Conservation (phyloP, 2,797 vertebrate species). For the Micromesistius poutassou region DNA sequence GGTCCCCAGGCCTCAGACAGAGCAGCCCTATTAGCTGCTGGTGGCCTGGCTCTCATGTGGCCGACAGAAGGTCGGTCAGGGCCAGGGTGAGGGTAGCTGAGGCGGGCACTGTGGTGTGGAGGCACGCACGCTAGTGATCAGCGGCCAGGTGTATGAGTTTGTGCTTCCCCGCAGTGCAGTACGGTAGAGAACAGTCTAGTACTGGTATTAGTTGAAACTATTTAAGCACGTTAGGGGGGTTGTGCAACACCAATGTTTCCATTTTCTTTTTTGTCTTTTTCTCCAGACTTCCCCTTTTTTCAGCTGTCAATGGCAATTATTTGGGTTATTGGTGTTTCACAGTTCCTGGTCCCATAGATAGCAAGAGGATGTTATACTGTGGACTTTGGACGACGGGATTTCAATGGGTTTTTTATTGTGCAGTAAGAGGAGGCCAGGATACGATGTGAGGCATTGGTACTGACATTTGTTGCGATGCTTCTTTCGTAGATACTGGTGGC, state of each 20-base stretch:
- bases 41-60: slow-evolving; percentile 65
- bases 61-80: slow-evolving; percentile 53
- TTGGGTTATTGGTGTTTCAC: neutral
- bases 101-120: slow-evolving; percentile 57
- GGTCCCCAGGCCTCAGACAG: slow-evolving; percentile 50
- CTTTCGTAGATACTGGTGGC: slow-evolving; percentile 89
- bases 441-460: slow-evolving; percentile 16
- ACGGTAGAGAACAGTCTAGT: neutral
- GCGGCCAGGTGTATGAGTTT: slow-evolving; percentile 51
- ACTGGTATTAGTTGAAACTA: slow-evolving; percentile 42
- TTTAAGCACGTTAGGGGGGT: slow-evolving; percentile 45
- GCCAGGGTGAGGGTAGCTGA: slow-evolving; percentile 49
- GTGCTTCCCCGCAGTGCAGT: slow-evolving; percentile 38
- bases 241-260: slow-evolving; percentile 38
- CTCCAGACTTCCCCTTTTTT: slow-evolving; percentile 27
- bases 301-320: neutral
- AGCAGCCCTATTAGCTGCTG: slow-evolving; percentile 64
- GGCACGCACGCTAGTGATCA: slow-evolving; percentile 36
- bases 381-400: neutral
- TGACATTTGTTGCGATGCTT: slow-evolving; percentile 2
- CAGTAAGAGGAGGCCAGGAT: slow-evolving; percentile 11
- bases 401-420: slow-evolving; percentile 5
- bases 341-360: neutral
- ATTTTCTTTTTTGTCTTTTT: slow-evolving; percentile 21
- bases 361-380: neutral